Conservation (phyloP, 2,888 invertebrate species). For the Polymixis flavicincta region DNA sequence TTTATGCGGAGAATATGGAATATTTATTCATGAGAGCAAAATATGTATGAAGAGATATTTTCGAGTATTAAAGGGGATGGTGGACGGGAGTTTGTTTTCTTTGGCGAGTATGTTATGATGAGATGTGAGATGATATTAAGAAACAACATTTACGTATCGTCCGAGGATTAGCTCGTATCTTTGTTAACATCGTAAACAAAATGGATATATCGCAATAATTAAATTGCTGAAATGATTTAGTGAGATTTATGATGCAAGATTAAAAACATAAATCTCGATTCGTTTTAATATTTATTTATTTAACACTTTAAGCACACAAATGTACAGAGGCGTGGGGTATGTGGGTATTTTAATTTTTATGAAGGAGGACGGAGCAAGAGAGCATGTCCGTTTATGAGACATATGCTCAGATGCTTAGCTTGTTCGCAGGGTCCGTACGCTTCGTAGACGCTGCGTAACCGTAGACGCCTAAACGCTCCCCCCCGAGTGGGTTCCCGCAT, state of each 20-base stretch:
- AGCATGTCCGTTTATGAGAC: neutral
- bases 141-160: conserved; percentile 51
- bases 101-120: conserved; percentile 57
- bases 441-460: neutral
- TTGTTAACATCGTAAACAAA: conserved; percentile 51
- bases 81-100: conserved; percentile 67
- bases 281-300: neutral
- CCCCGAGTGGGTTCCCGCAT: no score
- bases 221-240: conserved; percentile 23
- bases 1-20: conserved; percentile 72
- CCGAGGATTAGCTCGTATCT: conserved; percentile 37
- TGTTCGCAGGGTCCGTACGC: neutral
- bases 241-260: neutral
- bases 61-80: conserved; percentile 71
- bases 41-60: conserved; percentile 79
- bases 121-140: conserved; percentile 61
- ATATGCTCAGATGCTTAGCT: neutral
- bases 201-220: conserved; percentile 33
- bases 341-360: neutral
- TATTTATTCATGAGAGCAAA: conserved; percentile 83
- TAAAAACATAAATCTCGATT: conserved; percentile 3
- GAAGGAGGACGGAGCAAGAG: neutral
- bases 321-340: no score
- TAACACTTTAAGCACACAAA: no score
- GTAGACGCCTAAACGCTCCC: no score